Percentiles rank a stretch among this genome's conserved stretches.
phyloP scores from a whole-genome alignment of 1,140 invertebrate genomes.

The Pseudomyrmex dendroicus region DNA sequence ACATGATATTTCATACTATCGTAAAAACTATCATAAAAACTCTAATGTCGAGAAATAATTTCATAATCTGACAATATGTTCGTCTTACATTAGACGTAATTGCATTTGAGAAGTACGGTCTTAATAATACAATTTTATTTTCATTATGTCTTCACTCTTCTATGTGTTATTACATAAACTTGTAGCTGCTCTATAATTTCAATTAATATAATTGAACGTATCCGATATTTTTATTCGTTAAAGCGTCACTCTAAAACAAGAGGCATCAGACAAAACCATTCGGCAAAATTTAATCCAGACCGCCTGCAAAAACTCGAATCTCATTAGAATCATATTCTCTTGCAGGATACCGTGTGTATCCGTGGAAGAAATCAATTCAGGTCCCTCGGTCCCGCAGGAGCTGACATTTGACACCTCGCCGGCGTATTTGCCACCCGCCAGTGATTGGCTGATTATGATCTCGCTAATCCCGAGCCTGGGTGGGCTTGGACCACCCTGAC shows the following conservation, averaged over 20 bases:
- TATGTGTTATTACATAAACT: not conserved
- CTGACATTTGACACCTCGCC: constrained; percentile 82
- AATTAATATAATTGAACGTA: not conserved
- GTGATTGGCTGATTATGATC: constrained; percentile 83
- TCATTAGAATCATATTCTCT: constrained; percentile 62
- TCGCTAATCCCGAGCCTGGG: constrained; percentile 77
- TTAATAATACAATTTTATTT: not conserved
- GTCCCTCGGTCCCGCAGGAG: constrained; percentile 70
- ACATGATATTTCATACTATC: not conserved
- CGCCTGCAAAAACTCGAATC: constrained; percentile 49
- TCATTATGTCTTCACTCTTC: not conserved
- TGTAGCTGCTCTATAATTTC: not conserved
- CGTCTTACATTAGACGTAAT: not conserved
- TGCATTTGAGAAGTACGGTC: not conserved
- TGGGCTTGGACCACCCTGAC: constrained; percentile 74
- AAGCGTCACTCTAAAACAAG: constrained; percentile 3
- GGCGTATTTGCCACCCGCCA: constrained; percentile 62
- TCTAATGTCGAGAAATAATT: no score
- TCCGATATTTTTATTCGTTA: not conserved
- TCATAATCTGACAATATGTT: not conserved
- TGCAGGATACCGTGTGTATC: constrained; percentile 9
- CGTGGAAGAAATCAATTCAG: constrained; percentile 76
- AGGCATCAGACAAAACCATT: not conserved
- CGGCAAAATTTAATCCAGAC: constrained; percentile 55
- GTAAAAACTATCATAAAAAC: no score